Conservation (phyloP, 1,140 invertebrate genomes). For the Vanessa atalanta region DNA sequence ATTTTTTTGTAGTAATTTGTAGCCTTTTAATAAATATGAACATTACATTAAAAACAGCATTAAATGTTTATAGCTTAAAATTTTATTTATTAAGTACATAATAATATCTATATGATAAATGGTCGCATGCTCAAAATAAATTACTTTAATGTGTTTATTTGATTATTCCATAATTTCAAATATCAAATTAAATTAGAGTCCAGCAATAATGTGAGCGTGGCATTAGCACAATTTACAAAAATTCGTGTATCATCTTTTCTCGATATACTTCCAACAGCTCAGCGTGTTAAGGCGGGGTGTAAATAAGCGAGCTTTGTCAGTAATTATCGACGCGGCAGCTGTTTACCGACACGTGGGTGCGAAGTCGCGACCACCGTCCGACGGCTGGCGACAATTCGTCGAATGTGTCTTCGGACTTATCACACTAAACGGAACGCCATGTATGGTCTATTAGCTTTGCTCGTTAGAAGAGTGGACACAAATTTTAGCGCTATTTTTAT, state of each 20-base stretch:
- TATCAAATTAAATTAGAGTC: slow-evolving; percentile 14
- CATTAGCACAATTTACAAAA: slow-evolving; percentile 41
- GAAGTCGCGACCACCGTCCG: slow-evolving; percentile 75
- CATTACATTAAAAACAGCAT: too few species aligned
- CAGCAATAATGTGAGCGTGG: slow-evolving; percentile 24
- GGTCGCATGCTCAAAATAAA: slow-evolving; percentile 5
- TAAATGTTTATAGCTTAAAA: not conserved
- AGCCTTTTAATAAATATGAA: too few species aligned
- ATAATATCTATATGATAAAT: slow-evolving; percentile 8
- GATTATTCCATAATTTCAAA: not conserved
- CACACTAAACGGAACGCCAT: slow-evolving; percentile 49
- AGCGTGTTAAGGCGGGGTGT: slow-evolving; percentile 54
- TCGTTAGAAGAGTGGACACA: slow-evolving; percentile 52
- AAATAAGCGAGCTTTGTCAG: slow-evolving; percentile 72
- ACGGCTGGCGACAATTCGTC: slow-evolving; percentile 67
- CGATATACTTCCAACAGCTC: slow-evolving; percentile 39
- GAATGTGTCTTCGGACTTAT: slow-evolving; percentile 57
- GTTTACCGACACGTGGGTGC: slow-evolving; percentile 71
- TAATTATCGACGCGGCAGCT: slow-evolving; percentile 74
- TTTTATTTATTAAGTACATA: not conserved
- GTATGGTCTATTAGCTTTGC: slow-evolving; percentile 50
- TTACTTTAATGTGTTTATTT: slow-evolving; percentile 1
- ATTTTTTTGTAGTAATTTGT: too few species aligned
- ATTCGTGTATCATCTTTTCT: slow-evolving; percentile 45
- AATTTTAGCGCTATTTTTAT: slow-evolving; percentile 42